These are phyloP conservation scores for Acipenser transmontanus DNA, from an alignment of 2,797 vertebrate genomes.

Conservation along the genomic window DNA sequence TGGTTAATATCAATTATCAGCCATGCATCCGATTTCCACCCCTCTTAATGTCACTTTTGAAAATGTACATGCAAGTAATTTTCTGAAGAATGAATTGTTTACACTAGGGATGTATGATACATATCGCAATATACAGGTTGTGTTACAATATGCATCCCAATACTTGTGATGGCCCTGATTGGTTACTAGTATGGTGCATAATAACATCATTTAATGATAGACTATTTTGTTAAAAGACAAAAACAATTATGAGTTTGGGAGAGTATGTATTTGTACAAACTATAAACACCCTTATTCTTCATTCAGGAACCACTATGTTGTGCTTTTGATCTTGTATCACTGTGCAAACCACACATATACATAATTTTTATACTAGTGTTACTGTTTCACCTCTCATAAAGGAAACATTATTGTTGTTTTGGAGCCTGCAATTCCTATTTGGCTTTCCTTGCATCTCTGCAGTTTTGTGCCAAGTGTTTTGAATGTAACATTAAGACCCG, in stretches of 20 bases:
- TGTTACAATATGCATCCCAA: too few relatives aligned
- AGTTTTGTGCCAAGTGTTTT: conserved; percentile 9
- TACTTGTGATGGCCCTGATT: too few relatives aligned
- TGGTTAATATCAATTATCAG: too few relatives aligned
- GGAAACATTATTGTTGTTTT: neutral
- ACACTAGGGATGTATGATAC: neutral
- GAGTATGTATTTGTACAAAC: neutral
- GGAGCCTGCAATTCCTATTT: conserved; percentile 1
- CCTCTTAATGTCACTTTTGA: neutral
- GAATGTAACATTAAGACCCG: conserved; percentile 1
- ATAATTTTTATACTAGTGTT: neutral
- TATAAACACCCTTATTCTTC: too few relatives aligned
- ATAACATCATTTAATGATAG: too few relatives aligned
- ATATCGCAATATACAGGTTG: too few relatives aligned
- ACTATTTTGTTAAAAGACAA: too few relatives aligned
- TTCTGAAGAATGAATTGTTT: neutral
- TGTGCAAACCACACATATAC: neutral
- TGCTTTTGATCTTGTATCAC: too few relatives aligned
- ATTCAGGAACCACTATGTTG: too few relatives aligned
- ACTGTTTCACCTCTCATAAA: neutral
- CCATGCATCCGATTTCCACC: too few relatives aligned
- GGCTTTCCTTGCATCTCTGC: neutral
- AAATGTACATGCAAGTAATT: neutral
- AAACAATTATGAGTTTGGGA: too few relatives aligned
- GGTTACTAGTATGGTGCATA: too few relatives aligned